Evolutionary conservation across 2,888 invertebrate genomes (phyloP), one percentile per base, ranked within the genome.

Genomic region (Dorcus hopei): DNA sequence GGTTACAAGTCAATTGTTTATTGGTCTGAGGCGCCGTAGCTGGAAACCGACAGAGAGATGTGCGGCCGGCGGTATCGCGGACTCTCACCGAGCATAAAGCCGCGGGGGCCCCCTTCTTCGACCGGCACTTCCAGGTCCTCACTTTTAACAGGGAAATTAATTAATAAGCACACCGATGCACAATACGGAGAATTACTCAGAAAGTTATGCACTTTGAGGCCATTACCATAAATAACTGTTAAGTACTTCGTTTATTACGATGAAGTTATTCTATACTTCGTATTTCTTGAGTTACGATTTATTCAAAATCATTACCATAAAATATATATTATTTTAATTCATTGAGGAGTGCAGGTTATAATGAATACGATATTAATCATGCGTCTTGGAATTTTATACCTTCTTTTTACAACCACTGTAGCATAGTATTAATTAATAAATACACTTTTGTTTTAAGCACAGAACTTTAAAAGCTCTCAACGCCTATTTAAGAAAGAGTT

Each of bases 1-100:
- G 66, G 65, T 66, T 65, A 66, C 65, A 65, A 62, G 68, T 67
- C 69, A 72, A 72, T 74, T 73, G 74, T 75, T 75, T 75, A 74
- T 74, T 71, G 66, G 72, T 72, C 70, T 69, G 65, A 64, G 67
- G 67, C 64, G 65, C 61, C 65, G 65, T 65, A 67, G 63, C 67
- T 68, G 71, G 72, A 65, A 71, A 72, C 70, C 67, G 66, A 64
- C 61, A 68, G 70, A 72, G 71, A 55, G 54, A 73, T 73, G 74
- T 70, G 70, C 68, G 65, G 68, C 62, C 68, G 69, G 68, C 66
- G 63, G 68, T 70, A 70, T 63, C 61, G 59, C 66, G 63, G 65
- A 59, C 70, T 64, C 68, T 66, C 64, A 66, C 66, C 59, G 65
- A 48, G 59, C 39, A 54, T 54, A 54, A 54, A 54, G 41, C 63